Base-by-base conservation (phyloP, 2,113 vertebrate species). In the Oriolus oriolus region DNA sequence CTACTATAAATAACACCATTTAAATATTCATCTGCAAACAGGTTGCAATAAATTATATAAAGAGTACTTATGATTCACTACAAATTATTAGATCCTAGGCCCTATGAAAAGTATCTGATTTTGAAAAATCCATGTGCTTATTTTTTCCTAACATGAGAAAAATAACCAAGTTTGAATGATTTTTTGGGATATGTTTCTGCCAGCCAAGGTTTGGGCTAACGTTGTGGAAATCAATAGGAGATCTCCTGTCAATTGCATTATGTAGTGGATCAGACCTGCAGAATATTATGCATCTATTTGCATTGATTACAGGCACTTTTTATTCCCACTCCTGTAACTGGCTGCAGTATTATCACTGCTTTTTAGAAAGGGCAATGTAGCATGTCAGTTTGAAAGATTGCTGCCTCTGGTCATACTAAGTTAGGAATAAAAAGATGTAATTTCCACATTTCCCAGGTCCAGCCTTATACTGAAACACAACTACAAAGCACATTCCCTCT, bases 221-320 rank as follows among this genome's bases (percentile, higher is more conserved):
- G 0, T 63, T 74, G 56, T 44, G 60, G 71, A 93, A 96, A 95
- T 90, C 95, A 92, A 64, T 83, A 59, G 49, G 39, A 77, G 30
- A 30, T 85, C 68, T 78, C 84, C 45, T 82, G 79, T 90, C 93
- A 69, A 90, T 86, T 80, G 26, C 68, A 90, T 90, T 93, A 90
- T 70, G 79, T 88, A 84, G 47, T 78, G 75, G 31, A 91, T 83
- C 84, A 97, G 75, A 60, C 47, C 59, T 93, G 71, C 31, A 77
- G 79, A 94, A 88, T 86, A 92, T 88, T 84, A 49, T 93, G 37
- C 64, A 91, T 91, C 39, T 90, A 70, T 96, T 77, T 93, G 63
- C 70, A 95, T 81, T 88, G 85, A 93, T 96, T 93, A 85, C 16
- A 92, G 68, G 20, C 2, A 3, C 31, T 78, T 89, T 78, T 93